These are phyloP conservation scores for Hoplodrina ambigua DNA, from an alignment of 2,888 invertebrate genomes.

Conservation along the genomic window DNA sequence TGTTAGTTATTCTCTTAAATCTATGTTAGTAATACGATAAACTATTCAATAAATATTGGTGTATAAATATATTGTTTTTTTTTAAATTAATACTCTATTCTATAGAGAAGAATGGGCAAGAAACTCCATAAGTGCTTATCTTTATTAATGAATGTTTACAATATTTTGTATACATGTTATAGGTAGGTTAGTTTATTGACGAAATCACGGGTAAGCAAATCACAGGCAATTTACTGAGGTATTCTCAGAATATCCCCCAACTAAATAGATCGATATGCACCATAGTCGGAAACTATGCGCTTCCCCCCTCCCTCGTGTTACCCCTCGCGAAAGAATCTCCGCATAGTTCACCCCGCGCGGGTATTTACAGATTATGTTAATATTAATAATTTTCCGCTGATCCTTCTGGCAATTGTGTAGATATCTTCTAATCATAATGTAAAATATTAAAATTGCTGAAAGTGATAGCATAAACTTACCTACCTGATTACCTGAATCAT, in stretches of 20 bases:
- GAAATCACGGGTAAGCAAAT: neutral
- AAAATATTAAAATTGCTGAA: neutral
- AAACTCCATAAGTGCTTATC: too few relatives aligned
- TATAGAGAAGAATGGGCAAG: too few relatives aligned
- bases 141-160: too few relatives aligned
- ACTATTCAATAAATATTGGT: too few relatives aligned
- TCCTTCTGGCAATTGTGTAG: slow-evolving; percentile 3
- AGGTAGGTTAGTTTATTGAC: too few relatives aligned
- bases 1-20: too few relatives aligned
- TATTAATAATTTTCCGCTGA: slow-evolving; percentile 35
- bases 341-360: slow-evolving; percentile 69
- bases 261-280: slow-evolving; percentile 36
- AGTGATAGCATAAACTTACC: neutral
- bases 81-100: too few relatives aligned
- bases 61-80: too few relatives aligned
- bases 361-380: slow-evolving; percentile 59
- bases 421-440: too few relatives aligned
- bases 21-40: too few relatives aligned
- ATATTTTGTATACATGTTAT: too few relatives aligned
- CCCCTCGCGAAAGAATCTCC: slow-evolving; percentile 65
- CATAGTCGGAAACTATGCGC: slow-evolving; percentile 61
- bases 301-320: slow-evolving; percentile 39
- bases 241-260: slow-evolving; percentile 7
- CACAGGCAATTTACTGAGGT: neutral
- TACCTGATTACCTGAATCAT: neutral